Percentiles rank a stretch among this genome's conserved stretches.
phyloP scores from a whole-genome alignment of 2,797 vertebrate genomes.

The Pteronotus mesoamericanus region DNA sequence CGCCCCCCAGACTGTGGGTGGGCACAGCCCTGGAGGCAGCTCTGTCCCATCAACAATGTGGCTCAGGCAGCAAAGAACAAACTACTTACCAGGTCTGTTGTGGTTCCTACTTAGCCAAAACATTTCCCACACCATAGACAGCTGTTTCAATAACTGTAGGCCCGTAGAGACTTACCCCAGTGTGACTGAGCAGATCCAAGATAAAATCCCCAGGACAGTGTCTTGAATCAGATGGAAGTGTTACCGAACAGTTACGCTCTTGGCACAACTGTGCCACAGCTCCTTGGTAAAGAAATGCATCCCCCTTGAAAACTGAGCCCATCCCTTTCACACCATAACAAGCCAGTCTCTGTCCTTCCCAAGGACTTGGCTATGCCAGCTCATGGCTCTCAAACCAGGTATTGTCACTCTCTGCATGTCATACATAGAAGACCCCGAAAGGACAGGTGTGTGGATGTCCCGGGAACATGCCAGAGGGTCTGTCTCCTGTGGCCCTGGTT shows the following conservation, averaged over 20 bases:
- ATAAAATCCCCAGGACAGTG: not conserved
- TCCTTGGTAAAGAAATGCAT: not conserved
- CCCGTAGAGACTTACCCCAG: not conserved
- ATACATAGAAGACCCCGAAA: not conserved
- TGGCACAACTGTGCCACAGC: not conserved
- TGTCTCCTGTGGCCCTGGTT: not conserved
- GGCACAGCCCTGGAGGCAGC: too few species aligned
- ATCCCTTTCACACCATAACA: not conserved
- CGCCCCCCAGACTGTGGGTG: not conserved
- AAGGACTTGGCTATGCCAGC: not conserved
- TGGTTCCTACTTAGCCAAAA: not conserved
- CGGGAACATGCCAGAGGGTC: not conserved
- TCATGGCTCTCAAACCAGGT: not conserved
- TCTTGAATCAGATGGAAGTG: not conserved
- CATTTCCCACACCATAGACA: not conserved
- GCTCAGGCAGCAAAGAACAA: not conserved
- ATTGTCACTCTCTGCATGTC: not conserved
- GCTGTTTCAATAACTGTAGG: not conserved
- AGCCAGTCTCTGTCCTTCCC: not conserved
- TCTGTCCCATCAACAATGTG: fast-evolving
- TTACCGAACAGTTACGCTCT: not conserved
- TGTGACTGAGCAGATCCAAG: not conserved
- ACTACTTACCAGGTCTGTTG: not conserved
- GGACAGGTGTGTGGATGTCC: not conserved
- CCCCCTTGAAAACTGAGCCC: not conserved